Percentiles rank a stretch among this genome's conserved stretches.
Conservation (phyloP, 2,797 vertebrate species). For the Craterocephalus amniculus region DNA sequence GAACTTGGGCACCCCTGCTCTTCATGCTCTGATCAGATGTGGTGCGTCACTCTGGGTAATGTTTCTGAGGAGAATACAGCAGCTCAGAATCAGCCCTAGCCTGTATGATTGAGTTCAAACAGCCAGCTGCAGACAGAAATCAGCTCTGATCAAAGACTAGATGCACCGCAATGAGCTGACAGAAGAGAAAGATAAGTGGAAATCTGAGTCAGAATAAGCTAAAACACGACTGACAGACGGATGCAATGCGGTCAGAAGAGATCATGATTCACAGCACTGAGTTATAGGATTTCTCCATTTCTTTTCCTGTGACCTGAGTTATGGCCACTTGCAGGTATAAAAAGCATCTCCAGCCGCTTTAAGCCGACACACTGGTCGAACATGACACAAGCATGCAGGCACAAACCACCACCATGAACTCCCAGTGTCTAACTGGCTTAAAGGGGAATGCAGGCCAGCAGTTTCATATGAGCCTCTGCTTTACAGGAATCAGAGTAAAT, state of each 20-base stretch:
- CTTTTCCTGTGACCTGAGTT: neutral
- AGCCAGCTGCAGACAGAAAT: neutral
- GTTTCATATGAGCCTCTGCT: conserved; percentile 52
- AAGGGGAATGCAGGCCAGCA: conserved; percentile 29
- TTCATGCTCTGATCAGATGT: too few relatives aligned
- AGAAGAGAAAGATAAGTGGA: too few relatives aligned
- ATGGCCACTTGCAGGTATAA: neutral
- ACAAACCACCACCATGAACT: neutral
- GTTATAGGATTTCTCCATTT: too few relatives aligned
- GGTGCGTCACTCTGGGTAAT: too few relatives aligned
- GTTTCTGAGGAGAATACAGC: neutral
- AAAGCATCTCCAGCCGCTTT: neutral
- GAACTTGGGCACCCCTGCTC: too few relatives aligned
- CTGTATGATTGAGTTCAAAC: neutral
- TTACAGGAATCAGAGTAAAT: conserved; percentile 64
- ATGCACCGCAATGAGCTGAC: too few relatives aligned
- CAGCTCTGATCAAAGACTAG: too few relatives aligned
- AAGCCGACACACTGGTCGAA: neutral
- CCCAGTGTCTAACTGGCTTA: neutral
- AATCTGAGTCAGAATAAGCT: too few relatives aligned
- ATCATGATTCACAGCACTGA: too few relatives aligned
- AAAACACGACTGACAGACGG: too few relatives aligned
- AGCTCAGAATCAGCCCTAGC: neutral
- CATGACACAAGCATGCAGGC: neutral
- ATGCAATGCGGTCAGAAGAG: too few relatives aligned